Evolutionary conservation across 53 echinoderm and acorn worm species (phyloP).

Genomic region (Apostichopus leukothele): DNA sequence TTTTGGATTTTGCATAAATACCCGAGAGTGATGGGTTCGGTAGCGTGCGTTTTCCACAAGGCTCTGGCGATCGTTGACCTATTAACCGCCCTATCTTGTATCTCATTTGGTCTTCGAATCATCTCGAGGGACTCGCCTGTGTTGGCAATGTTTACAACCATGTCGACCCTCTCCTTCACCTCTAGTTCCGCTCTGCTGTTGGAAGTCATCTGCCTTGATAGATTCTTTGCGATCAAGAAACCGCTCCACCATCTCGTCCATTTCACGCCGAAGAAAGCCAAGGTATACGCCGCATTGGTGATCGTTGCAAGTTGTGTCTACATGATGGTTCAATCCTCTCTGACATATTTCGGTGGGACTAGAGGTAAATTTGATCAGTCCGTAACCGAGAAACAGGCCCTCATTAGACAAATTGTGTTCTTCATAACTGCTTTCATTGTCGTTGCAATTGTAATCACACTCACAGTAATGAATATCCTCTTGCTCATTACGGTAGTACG

Average conservation of each 20-base stretch:
- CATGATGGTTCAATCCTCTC: neutral
- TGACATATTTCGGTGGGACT: neutral
- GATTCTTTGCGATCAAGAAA: conserved; percentile 6
- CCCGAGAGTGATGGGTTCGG: neutral
- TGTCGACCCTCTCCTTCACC: conserved; percentile 28
- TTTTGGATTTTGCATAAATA: neutral
- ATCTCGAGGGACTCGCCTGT: neutral
- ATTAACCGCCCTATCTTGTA: conserved; percentile 10
- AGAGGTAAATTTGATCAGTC: neutral
- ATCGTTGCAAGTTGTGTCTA: neutral
- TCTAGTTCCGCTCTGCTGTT: conserved; percentile 7
- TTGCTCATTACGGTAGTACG: neutral
- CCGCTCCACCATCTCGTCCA: conserved; percentile 24
- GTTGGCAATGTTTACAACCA: conserved; percentile 8
- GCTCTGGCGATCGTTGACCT: conserved; percentile 15
- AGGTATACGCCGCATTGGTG: neutral
- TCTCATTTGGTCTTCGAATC: neutral
- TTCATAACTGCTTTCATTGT: conserved; percentile 2
- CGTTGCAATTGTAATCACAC: neutral
- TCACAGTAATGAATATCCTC: neutral
- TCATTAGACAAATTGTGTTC: neutral
- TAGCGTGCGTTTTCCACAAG: conserved; percentile 30
- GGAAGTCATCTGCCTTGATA: neutral
- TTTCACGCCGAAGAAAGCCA: conserved; percentile 1
- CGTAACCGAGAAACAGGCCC: neutral